Evolutionary conservation across 2,888 invertebrate genomes (phyloP), one percentile per base, ranked within the genome.

Genomic region (Epicampocera succincta): DNA sequence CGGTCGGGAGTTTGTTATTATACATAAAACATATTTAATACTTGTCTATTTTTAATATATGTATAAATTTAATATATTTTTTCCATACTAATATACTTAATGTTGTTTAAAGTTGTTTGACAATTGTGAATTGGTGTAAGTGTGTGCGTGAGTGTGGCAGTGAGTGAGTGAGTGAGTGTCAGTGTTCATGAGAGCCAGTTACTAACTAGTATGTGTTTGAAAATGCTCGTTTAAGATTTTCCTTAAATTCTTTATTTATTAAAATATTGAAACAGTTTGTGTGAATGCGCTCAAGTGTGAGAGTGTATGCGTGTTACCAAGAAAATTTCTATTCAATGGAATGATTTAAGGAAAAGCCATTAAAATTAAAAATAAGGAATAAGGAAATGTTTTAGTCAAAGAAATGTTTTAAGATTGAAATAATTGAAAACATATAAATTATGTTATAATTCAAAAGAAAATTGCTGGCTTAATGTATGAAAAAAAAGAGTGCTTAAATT

Each of bases 191-290:
- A 44, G 4, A n/a, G 44, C 2, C n/a, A n/a, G n/a, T n/a, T n/a
- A n/a, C n/a, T n/a, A n/a, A n/a, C n/a, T n/a, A n/a, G 61, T 50
- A 21, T 50, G 65, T 15, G 48, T 65, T 19, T 13, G n/a, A 69
- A 73, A 81, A 76, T 56, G 61, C 72, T 76, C 72, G 66, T 76
- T 76, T 72, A 76, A 72, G 76, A 77, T 76, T 80, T 80, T 68
- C 52, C 52, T 69, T 69, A 33, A 60, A 60, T 42, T 15, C 9
- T n/a, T 42, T 38, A 61, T 76, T 52, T 17, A 50, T 66, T 77
- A 13, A 77, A 66, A 74, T 56, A 48, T 58, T 58, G 40, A 56
- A 29, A 76, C 21, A 5, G 42, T 60, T 33, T 21, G 33, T 60
- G 60, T 44, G 63, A 13, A 29, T 61, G 29, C 60, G 40, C 25